Evolutionary conservation across 1,140 invertebrate genomes (phyloP).

Genomic region (Helicoverpa armigera): DNA sequence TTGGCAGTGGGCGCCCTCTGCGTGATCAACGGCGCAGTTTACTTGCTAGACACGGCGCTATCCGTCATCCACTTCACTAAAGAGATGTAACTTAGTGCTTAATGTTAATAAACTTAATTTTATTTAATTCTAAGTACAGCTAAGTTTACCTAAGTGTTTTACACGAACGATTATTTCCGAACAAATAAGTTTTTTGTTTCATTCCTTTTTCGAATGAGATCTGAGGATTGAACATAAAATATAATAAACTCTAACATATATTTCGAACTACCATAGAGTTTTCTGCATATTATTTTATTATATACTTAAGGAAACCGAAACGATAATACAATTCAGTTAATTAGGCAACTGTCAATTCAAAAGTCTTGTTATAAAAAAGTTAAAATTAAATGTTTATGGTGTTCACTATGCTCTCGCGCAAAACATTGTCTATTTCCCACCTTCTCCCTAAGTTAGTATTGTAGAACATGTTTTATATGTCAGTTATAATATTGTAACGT

Average conservation of each 20-base stretch:
- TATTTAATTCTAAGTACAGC: constrained; percentile 48
- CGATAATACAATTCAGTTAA: no score
- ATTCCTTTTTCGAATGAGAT: not conserved
- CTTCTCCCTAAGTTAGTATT: constrained; percentile 48
- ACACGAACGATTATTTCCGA: not conserved
- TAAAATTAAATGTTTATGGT: no score
- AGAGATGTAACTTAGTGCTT: constrained; percentile 81
- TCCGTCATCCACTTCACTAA: constrained; percentile 91
- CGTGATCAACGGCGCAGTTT: constrained; percentile 91
- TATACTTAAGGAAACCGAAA: no score
- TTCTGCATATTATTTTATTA: no score
- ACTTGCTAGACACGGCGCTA: constrained; percentile 92
- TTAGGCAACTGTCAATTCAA: no score
- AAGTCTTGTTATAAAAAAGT: no score
- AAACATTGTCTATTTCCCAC: constrained; percentile 51
- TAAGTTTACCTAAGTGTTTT: constrained; percentile 45
- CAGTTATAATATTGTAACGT: constrained; percentile 50
- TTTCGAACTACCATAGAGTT: no score
- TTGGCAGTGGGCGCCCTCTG: constrained; percentile 92
- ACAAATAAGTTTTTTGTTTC: not conserved
- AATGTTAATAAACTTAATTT: constrained; percentile 45
- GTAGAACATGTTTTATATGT: constrained; percentile 50
- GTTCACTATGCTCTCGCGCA: constrained; percentile 16
- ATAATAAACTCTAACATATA: no score
- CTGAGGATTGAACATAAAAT: not conserved